Evolutionary conservation across 2,797 vertebrate genomes (phyloP).

Genomic region (Scomberomorus guttatus): DNA sequence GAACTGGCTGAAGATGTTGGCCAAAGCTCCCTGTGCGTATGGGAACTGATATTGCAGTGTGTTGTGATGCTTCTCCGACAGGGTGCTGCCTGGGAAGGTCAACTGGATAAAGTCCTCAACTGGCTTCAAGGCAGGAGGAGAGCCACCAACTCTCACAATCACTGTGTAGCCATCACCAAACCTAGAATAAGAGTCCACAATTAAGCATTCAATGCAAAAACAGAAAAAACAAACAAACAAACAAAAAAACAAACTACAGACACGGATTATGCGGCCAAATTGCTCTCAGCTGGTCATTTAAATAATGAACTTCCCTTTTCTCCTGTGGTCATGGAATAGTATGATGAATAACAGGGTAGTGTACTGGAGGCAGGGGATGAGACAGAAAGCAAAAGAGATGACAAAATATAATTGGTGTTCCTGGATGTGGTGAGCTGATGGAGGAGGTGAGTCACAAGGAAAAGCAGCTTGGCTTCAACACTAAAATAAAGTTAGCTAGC

Average conservation of each 20-base stretch:
- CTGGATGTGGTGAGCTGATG: conserved; percentile 17
- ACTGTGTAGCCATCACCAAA: conserved; percentile 99
- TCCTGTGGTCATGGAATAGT: conserved; percentile 12
- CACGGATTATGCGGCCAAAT: not conserved
- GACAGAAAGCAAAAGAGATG: conserved; percentile 20
- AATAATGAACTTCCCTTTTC: conserved; percentile 34
- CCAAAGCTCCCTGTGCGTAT: conserved; percentile 88
- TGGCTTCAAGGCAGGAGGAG: conserved; percentile 86
- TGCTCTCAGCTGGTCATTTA: conserved; percentile 16
- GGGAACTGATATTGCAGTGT: conserved; percentile 97
- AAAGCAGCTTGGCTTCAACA: conserved; percentile 26
- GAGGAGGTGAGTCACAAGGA: conserved; percentile 39
- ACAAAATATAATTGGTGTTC: conserved; percentile 51
- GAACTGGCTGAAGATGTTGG: conserved; percentile 93
- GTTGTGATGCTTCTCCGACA: conserved; percentile 97
- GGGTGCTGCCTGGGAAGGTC: conserved; percentile 90
- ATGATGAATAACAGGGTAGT: conserved; percentile 21
- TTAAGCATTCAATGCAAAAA: conserved; percentile 3
- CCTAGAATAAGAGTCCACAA: conserved; percentile 77
- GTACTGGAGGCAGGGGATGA: not conserved
- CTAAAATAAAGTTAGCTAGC: not conserved
- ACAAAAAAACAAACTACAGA: not conserved
- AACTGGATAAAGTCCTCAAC: conserved; percentile 92
- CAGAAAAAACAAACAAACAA: not conserved
- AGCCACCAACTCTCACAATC: conserved; percentile 90